These are phyloP conservation scores for Drosophila simulans DNA, from an alignment of 1,140 invertebrate genomes.

Conservation along the genomic window DNA sequence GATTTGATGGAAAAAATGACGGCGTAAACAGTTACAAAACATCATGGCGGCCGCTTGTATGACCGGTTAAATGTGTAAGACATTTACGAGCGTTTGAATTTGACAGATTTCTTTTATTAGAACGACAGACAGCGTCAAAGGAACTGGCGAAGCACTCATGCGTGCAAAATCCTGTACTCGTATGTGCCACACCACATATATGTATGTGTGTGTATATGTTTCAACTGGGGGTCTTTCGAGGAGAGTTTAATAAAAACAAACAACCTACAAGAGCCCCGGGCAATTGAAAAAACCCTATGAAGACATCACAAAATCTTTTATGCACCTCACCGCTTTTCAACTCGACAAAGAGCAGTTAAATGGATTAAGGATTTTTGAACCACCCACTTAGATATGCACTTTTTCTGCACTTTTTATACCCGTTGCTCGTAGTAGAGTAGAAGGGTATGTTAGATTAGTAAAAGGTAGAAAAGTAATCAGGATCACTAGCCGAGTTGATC, in stretches of 20 bases:
- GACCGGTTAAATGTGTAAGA: slow-evolving; percentile 55
- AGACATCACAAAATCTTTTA: slow-evolving; percentile 66
- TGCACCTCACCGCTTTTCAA: slow-evolving; percentile 59
- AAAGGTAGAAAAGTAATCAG: no score
- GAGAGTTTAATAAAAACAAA: slow-evolving; percentile 72
- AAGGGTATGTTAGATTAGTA: no score
- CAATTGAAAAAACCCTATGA: slow-evolving; percentile 62
- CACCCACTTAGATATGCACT: slow-evolving; percentile 1
- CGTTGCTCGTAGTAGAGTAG: no score
- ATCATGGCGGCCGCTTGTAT: slow-evolving; percentile 27
- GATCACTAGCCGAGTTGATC: no score
- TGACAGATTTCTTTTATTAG: slow-evolving; percentile 83
- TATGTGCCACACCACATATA: background rate
- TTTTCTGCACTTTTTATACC: background rate
- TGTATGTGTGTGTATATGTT: background rate
- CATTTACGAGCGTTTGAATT: slow-evolving; percentile 81
- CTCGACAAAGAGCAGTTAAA: slow-evolving; percentile 4
- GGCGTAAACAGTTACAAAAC: slow-evolving; percentile 67
- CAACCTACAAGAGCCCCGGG: slow-evolving; percentile 34
- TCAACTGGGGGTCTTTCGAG: slow-evolving; percentile 9
- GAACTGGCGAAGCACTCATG: slow-evolving; percentile 57
- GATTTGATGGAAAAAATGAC: slow-evolving; percentile 19
- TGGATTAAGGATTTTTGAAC: background rate
- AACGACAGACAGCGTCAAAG: slow-evolving; percentile 67
- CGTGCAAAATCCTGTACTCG: slow-evolving; percentile 45